Base-by-base conservation (phyloP, 2,888 invertebrate genomes). In the Blera fallax region DNA sequence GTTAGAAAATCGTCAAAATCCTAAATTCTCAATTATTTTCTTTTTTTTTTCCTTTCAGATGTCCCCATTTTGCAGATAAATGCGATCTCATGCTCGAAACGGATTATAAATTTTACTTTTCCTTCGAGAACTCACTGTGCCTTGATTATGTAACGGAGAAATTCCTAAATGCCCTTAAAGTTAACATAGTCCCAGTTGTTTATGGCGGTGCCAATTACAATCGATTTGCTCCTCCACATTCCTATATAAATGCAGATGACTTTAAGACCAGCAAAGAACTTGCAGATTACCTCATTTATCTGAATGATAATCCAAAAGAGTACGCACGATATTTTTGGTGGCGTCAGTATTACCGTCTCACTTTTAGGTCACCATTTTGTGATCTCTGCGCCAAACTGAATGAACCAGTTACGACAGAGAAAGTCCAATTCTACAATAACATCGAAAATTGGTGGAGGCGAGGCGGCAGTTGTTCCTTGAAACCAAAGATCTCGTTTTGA, bases 141-240 rank as follows among this genome's bases (percentile, higher is more conserved):
- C 90, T 92, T 56, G 95, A 95, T 90, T 95, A 95, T 89, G 94
- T 95, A 40, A 95, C 95, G 0, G 95, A 95, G 89, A 95, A 95
- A 90, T 88, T 92, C 0, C 92, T 88, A 43, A 88, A 87, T 7
- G 89, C 89, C 0, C 77, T 92, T 24, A 76, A 87, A 27, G 90
- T 89, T 2, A 78, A 94, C 87, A 92, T 95, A 10, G 90, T 95
- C 40, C 95, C 95, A 0, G 93, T 95, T 4, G 95, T 95, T 6
- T 95, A 94, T 92, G 95, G 95, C 0, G 95, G 94, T n/a, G 94
- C 94, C 43, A 94, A 95, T 89, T 95, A 95, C 89, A 91, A 90
- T 29, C 90, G 92, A 3, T 93, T 94, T 52, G 93, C 94, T 0
- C 95, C 95, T 0, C 93, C 94, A 0, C 91, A 93, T 78, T 95